phyloP scores from a whole-genome alignment of 2,113 vertebrate genomes.

The Tenebrosternarchus preto region DNA sequence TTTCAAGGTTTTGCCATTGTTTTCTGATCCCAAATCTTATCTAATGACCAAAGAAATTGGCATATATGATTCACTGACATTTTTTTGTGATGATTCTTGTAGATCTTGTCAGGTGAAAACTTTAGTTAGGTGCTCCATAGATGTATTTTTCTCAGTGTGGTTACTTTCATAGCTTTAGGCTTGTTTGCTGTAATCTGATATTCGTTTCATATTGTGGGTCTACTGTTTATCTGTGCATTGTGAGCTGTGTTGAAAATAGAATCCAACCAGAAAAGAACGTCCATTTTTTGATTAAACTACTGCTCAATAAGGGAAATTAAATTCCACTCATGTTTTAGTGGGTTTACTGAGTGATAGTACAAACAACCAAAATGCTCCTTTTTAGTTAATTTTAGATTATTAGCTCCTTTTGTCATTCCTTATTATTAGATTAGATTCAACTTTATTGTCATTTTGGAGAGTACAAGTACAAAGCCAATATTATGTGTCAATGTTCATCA shows the following conservation, averaged over 20 bases:
- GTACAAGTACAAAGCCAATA: too few relatives aligned
- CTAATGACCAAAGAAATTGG: neutral
- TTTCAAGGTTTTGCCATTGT: neutral
- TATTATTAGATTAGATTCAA: too few relatives aligned
- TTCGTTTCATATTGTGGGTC: conserved; percentile 1
- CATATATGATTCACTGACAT: neutral
- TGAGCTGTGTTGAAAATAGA: conserved; percentile 1
- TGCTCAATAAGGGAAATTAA: neutral
- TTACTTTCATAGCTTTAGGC: conserved; percentile 12
- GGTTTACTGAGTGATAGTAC: neutral
- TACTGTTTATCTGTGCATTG: neutral
- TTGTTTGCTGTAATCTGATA: conserved; percentile 16
- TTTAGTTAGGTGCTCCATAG: neutral
- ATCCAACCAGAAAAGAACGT: neutral
- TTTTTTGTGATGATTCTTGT: neutral
- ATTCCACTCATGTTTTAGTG: neutral
- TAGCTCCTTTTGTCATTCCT: too few relatives aligned
- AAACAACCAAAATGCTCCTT: neutral
- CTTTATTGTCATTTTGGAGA: too few relatives aligned
- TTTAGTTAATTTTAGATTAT: too few relatives aligned
- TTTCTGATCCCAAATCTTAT: too few relatives aligned
- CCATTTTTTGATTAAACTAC: neutral
- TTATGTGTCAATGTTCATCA: too few relatives aligned
- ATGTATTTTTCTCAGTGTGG: neutral
- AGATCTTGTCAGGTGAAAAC: neutral